Percentiles rank a stretch among this genome's conserved stretches.
These are phyloP conservation scores for Isoperla grammatica DNA, from an alignment of 2,888 invertebrate genomes.

Conservation along the genomic window DNA sequence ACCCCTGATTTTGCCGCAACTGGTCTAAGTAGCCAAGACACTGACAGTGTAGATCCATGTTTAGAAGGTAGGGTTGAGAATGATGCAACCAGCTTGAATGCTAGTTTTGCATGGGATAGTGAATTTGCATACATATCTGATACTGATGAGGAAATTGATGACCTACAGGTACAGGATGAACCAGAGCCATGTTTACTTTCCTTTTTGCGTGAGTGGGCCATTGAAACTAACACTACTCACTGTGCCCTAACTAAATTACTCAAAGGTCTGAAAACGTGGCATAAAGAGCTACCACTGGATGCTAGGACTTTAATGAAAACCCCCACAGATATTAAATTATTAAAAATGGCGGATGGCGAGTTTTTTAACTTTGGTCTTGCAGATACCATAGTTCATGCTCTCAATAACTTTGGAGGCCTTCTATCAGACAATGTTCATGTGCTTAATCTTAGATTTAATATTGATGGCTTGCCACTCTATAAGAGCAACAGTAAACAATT, in stretches of 20 bases:
- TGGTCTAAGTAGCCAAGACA: no score
- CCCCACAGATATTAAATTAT: conserved; percentile 5
- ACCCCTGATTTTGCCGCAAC: no score
- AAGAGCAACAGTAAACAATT: conserved; percentile 24
- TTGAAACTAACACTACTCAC: not conserved
- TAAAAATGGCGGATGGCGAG: conserved; percentile 20
- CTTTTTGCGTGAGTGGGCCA: not conserved
- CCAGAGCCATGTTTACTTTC: not conserved
- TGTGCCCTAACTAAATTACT: not conserved
- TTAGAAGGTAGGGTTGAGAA: no score
- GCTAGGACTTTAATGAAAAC: conserved; percentile 5
- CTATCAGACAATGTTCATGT: not conserved
- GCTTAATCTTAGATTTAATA: conserved; percentile 22
- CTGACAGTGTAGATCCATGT: no score
- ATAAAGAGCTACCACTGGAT: conserved; percentile 20
- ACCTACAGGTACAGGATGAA: no score
- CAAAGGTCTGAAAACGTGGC: not conserved
- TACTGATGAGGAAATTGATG: not conserved
- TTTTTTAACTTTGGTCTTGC: conserved; percentile 25
- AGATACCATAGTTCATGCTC: not conserved
- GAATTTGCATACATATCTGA: not conserved
- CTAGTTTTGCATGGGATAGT: no score
- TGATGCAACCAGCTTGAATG: no score
- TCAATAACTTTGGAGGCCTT: not conserved
- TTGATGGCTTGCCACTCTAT: conserved; percentile 27